Evolutionary conservation across 2,797 vertebrate genomes (phyloP).

Genomic region (Morus bassanus): DNA sequence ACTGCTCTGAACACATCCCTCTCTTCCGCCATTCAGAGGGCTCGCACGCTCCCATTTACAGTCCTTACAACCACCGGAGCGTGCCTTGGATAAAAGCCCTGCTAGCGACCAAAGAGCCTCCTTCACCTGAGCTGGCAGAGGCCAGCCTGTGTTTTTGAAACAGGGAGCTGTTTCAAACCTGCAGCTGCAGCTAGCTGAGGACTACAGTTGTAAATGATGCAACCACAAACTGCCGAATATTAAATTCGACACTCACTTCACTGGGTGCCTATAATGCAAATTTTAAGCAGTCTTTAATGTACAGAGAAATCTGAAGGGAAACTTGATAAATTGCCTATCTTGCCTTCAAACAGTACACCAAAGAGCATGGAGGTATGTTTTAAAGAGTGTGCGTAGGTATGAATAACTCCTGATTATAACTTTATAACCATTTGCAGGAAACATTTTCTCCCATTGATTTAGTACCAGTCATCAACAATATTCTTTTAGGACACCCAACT

Average conservation of each 20-base stretch:
- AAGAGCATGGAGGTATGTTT: neutral
- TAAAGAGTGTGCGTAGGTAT: neutral
- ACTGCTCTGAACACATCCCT: no score
- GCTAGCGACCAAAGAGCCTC: no score
- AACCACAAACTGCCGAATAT: neutral
- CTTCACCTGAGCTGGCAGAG: no score
- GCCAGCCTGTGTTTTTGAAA: no score
- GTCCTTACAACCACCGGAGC: no score
- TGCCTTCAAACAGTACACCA: neutral
- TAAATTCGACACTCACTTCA: neutral
- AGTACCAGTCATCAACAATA: neutral
- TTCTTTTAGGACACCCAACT: neutral
- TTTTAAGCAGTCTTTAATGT: neutral
- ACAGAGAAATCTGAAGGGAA: neutral
- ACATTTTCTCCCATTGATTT: neutral
- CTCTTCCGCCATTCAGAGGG: no score
- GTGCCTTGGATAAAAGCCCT: no score
- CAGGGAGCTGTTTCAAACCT: no score
- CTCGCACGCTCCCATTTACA: no score
- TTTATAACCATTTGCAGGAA: neutral
- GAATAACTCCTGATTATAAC: neutral
- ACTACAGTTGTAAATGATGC: neutral
- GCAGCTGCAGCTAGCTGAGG: neutral
- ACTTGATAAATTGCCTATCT: neutral
- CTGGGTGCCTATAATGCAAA: neutral